Evolutionary conservation across 2,797 vertebrate species (phyloP).

Genomic region (Zenarchopterus dispar): DNA sequence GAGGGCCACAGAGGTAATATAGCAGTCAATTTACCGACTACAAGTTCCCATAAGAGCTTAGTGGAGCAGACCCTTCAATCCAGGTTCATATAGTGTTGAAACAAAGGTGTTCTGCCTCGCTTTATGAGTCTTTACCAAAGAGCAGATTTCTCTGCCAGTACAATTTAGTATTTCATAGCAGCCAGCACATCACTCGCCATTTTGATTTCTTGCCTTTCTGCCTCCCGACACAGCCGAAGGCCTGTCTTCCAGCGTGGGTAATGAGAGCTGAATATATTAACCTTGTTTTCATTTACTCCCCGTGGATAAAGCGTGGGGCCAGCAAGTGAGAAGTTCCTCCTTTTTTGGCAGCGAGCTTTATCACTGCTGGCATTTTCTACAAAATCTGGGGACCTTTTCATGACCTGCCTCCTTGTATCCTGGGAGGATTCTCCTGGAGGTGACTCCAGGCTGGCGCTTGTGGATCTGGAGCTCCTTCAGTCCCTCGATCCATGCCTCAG

Average conservation of each 20-base stretch:
- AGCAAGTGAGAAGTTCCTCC: conserved; percentile 60
- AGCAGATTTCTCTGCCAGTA: conserved; percentile 53
- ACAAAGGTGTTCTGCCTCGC: conserved; percentile 44
- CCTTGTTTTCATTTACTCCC: conserved; percentile 86
- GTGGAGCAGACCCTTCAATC: conserved; percentile 30
- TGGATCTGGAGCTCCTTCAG: conserved; percentile 45
- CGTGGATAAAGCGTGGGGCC: conserved; percentile 65
- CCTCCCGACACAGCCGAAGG: conserved; percentile 72
- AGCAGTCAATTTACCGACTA: conserved; percentile 43
- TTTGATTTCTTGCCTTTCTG: conserved; percentile 80
- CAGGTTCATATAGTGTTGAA: conserved; percentile 39
- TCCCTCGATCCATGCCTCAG: conserved; percentile 57
- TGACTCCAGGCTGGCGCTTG: conserved; percentile 55
- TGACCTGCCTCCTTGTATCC: conserved; percentile 61
- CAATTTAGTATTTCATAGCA: conserved; percentile 45
- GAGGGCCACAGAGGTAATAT: conserved; percentile 24
- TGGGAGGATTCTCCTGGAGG: conserved; percentile 67
- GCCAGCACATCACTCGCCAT: conserved; percentile 60
- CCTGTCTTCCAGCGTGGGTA: conserved; percentile 73
- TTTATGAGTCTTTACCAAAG: conserved; percentile 63
- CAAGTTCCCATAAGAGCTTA: conserved; percentile 18
- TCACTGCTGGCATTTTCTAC: conserved; percentile 67
- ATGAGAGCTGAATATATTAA: conserved; percentile 84
- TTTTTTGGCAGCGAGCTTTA: conserved; percentile 59
- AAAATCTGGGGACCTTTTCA: conserved; percentile 58